These are phyloP conservation scores for Chrysodeixis includens DNA, from an alignment of 2,888 invertebrate genomes.

Conservation along the genomic window DNA sequence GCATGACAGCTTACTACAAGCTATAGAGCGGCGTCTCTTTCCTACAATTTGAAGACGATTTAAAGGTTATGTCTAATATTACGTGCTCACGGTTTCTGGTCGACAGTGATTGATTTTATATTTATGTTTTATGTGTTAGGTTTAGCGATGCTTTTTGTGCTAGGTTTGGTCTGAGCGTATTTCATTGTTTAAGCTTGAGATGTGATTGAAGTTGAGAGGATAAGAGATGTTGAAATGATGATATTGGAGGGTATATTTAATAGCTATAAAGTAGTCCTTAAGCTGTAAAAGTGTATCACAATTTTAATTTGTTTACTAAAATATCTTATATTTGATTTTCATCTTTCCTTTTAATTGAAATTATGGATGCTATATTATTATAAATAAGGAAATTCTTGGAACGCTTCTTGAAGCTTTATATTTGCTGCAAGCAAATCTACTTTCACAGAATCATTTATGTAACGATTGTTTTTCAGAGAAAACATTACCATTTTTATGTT, in stretches of 20 bases:
- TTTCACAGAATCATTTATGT: constrained; percentile 6
- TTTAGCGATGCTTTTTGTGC: background rate
- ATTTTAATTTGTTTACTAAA: too few species aligned
- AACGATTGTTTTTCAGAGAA: background rate
- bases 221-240: too few species aligned
- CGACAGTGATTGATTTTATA: background rate
- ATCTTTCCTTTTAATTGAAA: background rate
- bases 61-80: background rate
- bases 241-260: too few species aligned
- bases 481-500: constrained; percentile 9
- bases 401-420: background rate
- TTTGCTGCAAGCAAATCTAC: background rate
- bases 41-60: too few species aligned
- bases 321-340: too few species aligned
- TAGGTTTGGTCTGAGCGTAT: background rate
- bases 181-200: too few species aligned
- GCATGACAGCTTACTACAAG: too few species aligned
- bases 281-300: too few species aligned
- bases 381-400: background rate
- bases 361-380: background rate
- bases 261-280: too few species aligned
- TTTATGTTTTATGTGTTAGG: background rate
- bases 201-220: too few species aligned
- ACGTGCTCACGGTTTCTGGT: background rate
- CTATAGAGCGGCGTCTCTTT: too few species aligned